Percentiles rank a stretch among this genome's conserved stretches.
Conservation (phyloP, 2,888 invertebrate genomes). For the Leptogaster cylindrica region DNA sequence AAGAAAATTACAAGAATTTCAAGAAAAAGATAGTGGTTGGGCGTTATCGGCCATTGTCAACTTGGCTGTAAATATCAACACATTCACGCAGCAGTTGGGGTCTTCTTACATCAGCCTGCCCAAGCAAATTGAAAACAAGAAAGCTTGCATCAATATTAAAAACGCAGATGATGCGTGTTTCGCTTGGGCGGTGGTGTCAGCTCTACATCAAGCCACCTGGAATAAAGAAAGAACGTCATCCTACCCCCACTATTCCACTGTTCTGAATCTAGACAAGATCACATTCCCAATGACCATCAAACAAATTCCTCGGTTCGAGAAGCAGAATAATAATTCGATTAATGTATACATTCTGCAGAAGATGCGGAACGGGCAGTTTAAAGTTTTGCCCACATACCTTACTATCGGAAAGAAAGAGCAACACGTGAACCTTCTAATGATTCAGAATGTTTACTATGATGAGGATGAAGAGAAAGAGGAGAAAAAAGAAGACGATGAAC, state of each 20-base stretch:
- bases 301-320: slow-evolving; percentile 8
- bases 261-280: slow-evolving; percentile 14
- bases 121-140: too few relatives aligned
- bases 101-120: slow-evolving; percentile 9
- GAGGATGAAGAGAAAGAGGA: too few relatives aligned
- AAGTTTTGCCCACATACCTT: slow-evolving; percentile 11
- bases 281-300: background rate
- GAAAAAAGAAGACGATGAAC: background rate
- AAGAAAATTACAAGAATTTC: slow-evolving; percentile 5
- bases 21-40: background rate
- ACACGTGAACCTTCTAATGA: slow-evolving; percentile 8
- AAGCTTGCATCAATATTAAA: too few relatives aligned
- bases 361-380: background rate
- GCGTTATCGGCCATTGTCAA: background rate
- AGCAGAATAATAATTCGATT: slow-evolving; percentile 4
- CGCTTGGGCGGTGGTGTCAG: too few relatives aligned
- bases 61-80: slow-evolving; percentile 1
- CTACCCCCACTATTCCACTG: slow-evolving; percentile 23
- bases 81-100: slow-evolving; percentile 13
- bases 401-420: slow-evolving; percentile 11
- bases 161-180: slow-evolving; percentile 12
- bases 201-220: too few relatives aligned
- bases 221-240: too few relatives aligned
- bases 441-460: slow-evolving; percentile 3
- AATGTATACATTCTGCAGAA: slow-evolving; percentile 20